Evolutionary conservation across 2,113 vertebrate species (phyloP).

Genomic region (Oenanthe oenanthe): DNA sequence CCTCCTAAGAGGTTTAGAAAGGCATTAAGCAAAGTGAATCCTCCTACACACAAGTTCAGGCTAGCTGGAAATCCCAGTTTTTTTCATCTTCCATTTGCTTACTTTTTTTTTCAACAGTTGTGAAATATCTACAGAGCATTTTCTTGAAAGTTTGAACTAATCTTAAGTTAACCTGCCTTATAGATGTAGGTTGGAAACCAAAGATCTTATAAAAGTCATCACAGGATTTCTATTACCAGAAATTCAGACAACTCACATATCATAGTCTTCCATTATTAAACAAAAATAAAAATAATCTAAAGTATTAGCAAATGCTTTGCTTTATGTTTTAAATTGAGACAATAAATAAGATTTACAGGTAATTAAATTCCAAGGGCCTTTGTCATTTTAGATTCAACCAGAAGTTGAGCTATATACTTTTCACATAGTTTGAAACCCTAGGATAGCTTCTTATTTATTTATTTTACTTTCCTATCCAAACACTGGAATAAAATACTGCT

Average conservation of each 20-base stretch:
- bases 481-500: not conserved
- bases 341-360: not conserved
- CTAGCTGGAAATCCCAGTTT: not conserved
- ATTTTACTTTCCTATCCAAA: not conserved
- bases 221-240: not conserved
- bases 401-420: not conserved
- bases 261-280: not conserved
- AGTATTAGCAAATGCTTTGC: not conserved
- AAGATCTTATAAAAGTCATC: not conserved
- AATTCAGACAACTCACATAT: not conserved
- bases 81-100: not conserved
- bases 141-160: not conserved
- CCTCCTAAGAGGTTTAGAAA: not conserved
- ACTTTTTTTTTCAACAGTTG: not conserved
- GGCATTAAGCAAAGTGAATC: not conserved
- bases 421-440: not conserved
- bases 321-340: not conserved
- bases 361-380: slow-evolving; percentile 27
- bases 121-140: not conserved
- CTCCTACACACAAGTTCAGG: not conserved
- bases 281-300: not conserved
- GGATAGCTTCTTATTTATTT: not conserved
- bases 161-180: not conserved
- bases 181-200: not conserved
- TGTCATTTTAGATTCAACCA: not conserved